Evolutionary conservation across 2,888 invertebrate species (phyloP), one percentile per base, ranked within the genome.

Genomic region (Drosophila buzzatii): DNA sequence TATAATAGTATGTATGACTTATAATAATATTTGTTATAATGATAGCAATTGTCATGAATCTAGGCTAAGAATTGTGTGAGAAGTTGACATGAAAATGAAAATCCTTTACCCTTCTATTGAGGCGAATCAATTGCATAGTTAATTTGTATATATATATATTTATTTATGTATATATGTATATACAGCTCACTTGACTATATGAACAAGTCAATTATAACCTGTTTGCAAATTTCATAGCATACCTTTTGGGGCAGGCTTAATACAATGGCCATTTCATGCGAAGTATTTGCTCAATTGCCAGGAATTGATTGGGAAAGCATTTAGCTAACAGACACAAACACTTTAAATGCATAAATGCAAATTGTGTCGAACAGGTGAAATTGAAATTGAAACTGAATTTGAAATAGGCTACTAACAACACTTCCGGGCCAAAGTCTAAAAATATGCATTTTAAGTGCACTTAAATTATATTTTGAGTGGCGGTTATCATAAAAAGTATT

Each of bases 361-460:
- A 39, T 31, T 55, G 33, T 31, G 10, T 18, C 20, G 9, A 35
- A 16, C 31, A 33, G 12, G 45, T 35, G 33, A n/a, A 5, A 44
- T 23, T 12, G 16, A 12, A 35, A 51, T 27, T 31, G 35, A 14
- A 31, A 45, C 31, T 39, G 44, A 52, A 39, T 47, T 33, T 27
- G 23, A 18, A 7, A 33, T 5, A 8, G 18, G 0, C 2, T 14
- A 9, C 18, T 35, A 51, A 64, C 64, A 39, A 47, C 20, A 20
- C 33, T 44, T 57, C 42, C 27, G 51, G 27, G 14, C 45, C 31
- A 7, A 18, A 12, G n/a, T n/a, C 31, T 14, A n/a, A 33, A 41
- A 41, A 62, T 47, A n/a, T n/a, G 31, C n/a, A 18, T 20, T 61
- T 41, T 10, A 65, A 65, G 62, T 61, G 62, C 63, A 62, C 37